These are phyloP conservation scores for Dinocampus coccinellae DNA, from an alignment of 2,888 invertebrate species.

Conservation along the genomic window DNA sequence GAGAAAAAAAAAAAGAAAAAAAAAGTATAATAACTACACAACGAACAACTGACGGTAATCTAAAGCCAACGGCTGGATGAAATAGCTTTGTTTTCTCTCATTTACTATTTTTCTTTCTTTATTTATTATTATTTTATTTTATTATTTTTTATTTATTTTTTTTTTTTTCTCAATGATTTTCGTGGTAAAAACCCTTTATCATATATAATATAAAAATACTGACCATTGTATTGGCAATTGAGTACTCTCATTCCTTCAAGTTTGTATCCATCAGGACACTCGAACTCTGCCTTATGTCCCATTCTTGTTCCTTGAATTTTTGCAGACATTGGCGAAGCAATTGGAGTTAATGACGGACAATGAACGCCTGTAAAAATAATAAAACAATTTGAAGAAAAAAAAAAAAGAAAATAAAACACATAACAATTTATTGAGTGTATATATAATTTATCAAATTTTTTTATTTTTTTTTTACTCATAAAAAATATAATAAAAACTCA, in stretches of 20 bases:
- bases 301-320: constrained; percentile 83
- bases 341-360: constrained; percentile 64
- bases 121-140: constrained; percentile 1
- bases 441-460: no score
- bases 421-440: no score
- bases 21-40: constrained; percentile 24
- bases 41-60: constrained; percentile 43
- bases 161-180: no score
- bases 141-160: no score
- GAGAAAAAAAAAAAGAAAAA: background rate
- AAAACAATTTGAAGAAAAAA: background rate
- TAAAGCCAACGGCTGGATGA: constrained; percentile 34
- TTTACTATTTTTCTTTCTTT: constrained; percentile 10
- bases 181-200: no score
- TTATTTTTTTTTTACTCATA: background rate
- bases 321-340: constrained; percentile 76
- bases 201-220: constrained; percentile 39
- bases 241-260: constrained; percentile 83
- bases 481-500: constrained; percentile 72
- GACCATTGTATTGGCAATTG: constrained; percentile 77
- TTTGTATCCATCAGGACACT: constrained; percentile 85
- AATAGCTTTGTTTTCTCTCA: constrained; percentile 3
- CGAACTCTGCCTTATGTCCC: constrained; percentile 82
- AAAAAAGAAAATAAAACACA: background rate
- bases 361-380: constrained; percentile 66